Conservation (phyloP, 2,888 invertebrate species). For the Vanessa cardui region DNA sequence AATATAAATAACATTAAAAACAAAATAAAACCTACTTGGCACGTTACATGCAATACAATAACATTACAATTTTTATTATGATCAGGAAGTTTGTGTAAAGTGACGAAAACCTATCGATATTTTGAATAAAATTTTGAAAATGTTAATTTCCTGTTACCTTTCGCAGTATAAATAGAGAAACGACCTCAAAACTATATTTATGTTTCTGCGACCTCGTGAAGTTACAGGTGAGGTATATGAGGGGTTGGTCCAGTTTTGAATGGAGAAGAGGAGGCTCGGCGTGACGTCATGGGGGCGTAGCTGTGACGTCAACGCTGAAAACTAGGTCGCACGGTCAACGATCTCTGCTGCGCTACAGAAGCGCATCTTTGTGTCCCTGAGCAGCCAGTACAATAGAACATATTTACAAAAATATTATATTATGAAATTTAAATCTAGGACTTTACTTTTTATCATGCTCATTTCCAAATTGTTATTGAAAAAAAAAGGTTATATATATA, state of each 20-base stretch:
- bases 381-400: constrained; percentile 4
- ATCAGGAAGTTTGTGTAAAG: too few species aligned
- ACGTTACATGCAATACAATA: background rate
- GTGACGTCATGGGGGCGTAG: constrained; percentile 78
- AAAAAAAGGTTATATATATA: too few species aligned
- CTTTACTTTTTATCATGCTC: background rate
- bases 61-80: too few species aligned
- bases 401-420: background rate
- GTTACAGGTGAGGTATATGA: constrained; percentile 52
- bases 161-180: constrained; percentile 57
- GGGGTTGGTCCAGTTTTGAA: constrained; percentile 79
- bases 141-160: constrained; percentile 50
- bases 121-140: background rate
- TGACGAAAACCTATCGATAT: too few species aligned
- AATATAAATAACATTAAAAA: background rate
- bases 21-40: background rate
- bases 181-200: constrained; percentile 59
- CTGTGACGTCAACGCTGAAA: constrained; percentile 73
- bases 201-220: constrained; percentile 54
- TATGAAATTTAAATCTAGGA: background rate
- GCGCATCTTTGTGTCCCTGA: constrained; percentile 47
- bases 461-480: too few species aligned
- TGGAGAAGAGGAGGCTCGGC: constrained; percentile 70
- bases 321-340: constrained; percentile 74
- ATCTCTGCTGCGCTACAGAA: constrained; percentile 67